phyloP scores from a whole-genome alignment of 2,888 invertebrate species.

The Ophonus ardosiacus region DNA sequence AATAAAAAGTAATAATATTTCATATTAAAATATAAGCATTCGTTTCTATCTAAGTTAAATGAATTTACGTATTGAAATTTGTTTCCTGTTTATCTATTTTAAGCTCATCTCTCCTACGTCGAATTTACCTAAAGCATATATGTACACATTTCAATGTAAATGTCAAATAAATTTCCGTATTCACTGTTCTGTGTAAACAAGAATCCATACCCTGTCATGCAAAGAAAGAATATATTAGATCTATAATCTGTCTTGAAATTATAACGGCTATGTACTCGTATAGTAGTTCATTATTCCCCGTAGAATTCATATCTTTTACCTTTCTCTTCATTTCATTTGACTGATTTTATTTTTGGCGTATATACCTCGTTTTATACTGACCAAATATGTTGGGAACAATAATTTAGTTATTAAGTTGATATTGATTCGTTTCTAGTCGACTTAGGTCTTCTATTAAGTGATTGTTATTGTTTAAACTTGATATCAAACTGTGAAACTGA shows the following conservation, averaged over 20 bases:
- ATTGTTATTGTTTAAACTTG: slow-evolving; percentile 36
- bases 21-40: too few relatives aligned
- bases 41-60: not conserved
- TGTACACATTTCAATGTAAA: slow-evolving; percentile 57
- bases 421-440: slow-evolving; percentile 57
- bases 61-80: not conserved
- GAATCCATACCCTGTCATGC: slow-evolving; percentile 46
- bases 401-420: slow-evolving; percentile 48
- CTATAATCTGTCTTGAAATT: slow-evolving; percentile 44
- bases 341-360: slow-evolving; percentile 47
- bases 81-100: slow-evolving; percentile 52
- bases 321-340: slow-evolving; percentile 38
- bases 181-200: slow-evolving; percentile 35
- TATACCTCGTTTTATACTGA: slow-evolving; percentile 54
- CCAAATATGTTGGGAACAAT: slow-evolving; percentile 58
- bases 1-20: too few relatives aligned
- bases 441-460: slow-evolving; percentile 48
- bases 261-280: slow-evolving; percentile 25
- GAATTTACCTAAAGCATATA: slow-evolving; percentile 56
- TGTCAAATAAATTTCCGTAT: slow-evolving; percentile 53
- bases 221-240: slow-evolving; percentile 41
- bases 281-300: slow-evolving; percentile 30
- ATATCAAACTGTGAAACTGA: slow-evolving; percentile 60
- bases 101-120: slow-evolving; percentile 49
- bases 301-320: not conserved